phyloP scores from a whole-genome alignment of 2,113 vertebrate genomes.

The Pseudopipra pipra region DNA sequence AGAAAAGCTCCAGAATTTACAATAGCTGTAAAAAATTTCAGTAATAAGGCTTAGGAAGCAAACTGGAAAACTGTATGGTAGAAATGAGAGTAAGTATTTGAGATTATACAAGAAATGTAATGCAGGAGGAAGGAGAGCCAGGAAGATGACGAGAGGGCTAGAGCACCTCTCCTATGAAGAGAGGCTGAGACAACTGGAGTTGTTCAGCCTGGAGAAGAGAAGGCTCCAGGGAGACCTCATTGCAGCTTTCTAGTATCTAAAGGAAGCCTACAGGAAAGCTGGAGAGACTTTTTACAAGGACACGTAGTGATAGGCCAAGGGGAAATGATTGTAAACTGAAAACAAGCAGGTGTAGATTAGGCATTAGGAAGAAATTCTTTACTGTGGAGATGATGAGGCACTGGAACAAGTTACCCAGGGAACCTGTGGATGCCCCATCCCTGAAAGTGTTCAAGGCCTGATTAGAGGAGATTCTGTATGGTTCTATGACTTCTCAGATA shows the following conservation, averaged over 20 bases:
- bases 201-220: background rate
- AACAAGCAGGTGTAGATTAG: background rate
- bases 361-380: background rate
- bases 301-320: background rate
- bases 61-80: background rate
- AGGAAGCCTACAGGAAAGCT: background rate
- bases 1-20: background rate
- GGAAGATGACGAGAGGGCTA: background rate
- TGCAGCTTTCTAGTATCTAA: background rate
- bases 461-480: background rate
- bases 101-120: background rate
- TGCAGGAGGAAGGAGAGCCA: accelerated
- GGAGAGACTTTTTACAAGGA: background rate
- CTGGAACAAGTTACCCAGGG: background rate
- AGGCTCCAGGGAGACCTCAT: background rate
- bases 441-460: background rate
- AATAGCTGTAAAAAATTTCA: background rate
- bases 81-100: background rate
- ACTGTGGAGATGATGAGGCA: too few relatives aligned
- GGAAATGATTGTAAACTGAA: background rate
- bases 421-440: background rate
- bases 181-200: background rate
- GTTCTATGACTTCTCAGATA: background rate
- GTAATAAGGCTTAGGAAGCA: background rate
- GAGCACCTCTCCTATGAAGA: background rate